Conservation (phyloP, 2,797 vertebrate species). For the Arnoldichthys spilopterus region DNA sequence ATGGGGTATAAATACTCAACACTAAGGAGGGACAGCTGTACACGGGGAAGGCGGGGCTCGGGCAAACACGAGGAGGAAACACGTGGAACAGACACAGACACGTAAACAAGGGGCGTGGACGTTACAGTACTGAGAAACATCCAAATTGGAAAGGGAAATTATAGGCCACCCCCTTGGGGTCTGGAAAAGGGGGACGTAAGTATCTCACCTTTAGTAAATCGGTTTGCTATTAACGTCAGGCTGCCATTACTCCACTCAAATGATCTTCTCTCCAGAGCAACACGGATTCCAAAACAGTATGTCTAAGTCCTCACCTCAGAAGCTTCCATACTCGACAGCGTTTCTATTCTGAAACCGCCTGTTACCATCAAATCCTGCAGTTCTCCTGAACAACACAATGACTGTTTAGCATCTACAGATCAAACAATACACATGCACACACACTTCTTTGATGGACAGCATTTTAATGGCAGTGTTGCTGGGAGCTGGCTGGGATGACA, state of each 20-base stretch:
- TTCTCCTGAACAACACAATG: conserved; percentile 64
- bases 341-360: conserved; percentile 40
- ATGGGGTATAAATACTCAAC: no score
- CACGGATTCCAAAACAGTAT: background rate
- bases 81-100: no score
- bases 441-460: background rate
- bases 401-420: conserved; percentile 65
- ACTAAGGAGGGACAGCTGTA: no score
- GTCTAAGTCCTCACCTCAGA: background rate
- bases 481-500: background rate
- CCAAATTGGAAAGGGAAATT: background rate
- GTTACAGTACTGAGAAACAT: background rate
- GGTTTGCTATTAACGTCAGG: background rate
- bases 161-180: background rate
- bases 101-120: no score
- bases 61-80: no score
- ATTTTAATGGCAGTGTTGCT: conserved; percentile 26
- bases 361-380: conserved; percentile 67
- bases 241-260: background rate
- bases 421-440: conserved; percentile 8
- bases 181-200: background rate
- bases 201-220: background rate
- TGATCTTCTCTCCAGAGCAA: background rate
- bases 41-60: no score
- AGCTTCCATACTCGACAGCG: background rate